Evolutionary conservation across 1,140 invertebrate genomes (phyloP), one percentile per base, ranked within the genome.

Genomic region (Zaprionus ghesquierei): DNA sequence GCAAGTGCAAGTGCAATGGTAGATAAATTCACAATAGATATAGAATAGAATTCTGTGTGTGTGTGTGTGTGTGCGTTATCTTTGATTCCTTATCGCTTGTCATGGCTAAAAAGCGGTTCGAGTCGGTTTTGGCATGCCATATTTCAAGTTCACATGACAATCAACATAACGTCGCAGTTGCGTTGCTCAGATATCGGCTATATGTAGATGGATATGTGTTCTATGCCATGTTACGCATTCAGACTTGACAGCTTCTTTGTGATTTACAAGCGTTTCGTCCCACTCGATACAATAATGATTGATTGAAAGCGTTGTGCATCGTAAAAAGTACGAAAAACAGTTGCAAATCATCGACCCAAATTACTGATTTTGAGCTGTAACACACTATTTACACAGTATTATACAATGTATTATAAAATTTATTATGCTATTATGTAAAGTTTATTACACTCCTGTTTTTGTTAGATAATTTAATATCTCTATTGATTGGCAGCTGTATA

Each of bases 111-210:
- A 72, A 77, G 77, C 69, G 50, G 81, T 85, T 77, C 9, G 31
- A 41, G 9, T 27, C 77, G 23, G 65, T 77, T 85, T 8, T 6
- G 49, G 6, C 18, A 29, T 29, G 44, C 46, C 79, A 82, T 49
- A 74, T 75, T 82, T 82, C 65, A 70, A 75, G 35, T 82, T 81
- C 79, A 60, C 79, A 81, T 77, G 75, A 49, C 65, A 29, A 27
- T 78, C 77, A 81, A 81, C 12, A n/a, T 8, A 20, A 60, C 59
- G 58, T 59, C 55, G 75, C 61, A 75, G 18, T 73, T 62, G 31
- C n/a, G 8, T 46, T 20, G 9, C 41, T 23, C 15, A 25, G 50
- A 63, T 63, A 63, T 54, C 1, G n/a, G 23, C 10, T 18, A 61
- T 27, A 51, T 35, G 10, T 62, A 33, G 27, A 25, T 54, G 12